Percentiles rank a stretch among this genome's conserved stretches.
These are phyloP conservation scores for Apostichopus japonicus DNA, from an alignment of 35 echinoderm and acorn worm genomes.

Conservation along the genomic window DNA sequence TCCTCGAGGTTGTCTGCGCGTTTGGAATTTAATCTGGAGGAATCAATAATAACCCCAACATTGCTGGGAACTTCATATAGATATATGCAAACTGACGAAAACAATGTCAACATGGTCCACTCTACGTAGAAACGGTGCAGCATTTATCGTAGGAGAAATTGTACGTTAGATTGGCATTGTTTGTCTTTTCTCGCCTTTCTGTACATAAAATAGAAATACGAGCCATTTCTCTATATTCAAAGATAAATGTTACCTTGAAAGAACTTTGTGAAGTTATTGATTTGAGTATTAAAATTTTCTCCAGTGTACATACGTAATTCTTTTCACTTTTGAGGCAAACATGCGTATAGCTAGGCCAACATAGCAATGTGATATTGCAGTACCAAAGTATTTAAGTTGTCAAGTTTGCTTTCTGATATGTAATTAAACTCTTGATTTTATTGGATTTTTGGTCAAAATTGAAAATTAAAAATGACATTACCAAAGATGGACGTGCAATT, in stretches of 20 bases:
- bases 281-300: neutral
- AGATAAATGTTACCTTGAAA: neutral
- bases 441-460: no score
- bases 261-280: neutral
- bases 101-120: neutral
- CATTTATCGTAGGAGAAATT: neutral
- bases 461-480: no score
- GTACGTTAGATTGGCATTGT: neutral
- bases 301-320: no score
- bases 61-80: neutral
- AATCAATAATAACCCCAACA: neutral
- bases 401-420: no score
- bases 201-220: neutral
- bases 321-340: no score
- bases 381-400: no score
- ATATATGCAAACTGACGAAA: neutral
- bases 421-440: no score
- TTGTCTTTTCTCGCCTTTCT: neutral
- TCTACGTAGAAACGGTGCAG: neutral
- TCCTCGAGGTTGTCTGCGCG: neutral
- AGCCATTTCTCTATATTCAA: neutral
- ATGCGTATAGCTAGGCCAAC: no score
- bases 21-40: neutral
- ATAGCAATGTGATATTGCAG: no score
- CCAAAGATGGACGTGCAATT: no score